These are phyloP conservation scores for Darevskia mixta DNA, from an alignment of 2,797 vertebrate species.

Conservation along the genomic window DNA sequence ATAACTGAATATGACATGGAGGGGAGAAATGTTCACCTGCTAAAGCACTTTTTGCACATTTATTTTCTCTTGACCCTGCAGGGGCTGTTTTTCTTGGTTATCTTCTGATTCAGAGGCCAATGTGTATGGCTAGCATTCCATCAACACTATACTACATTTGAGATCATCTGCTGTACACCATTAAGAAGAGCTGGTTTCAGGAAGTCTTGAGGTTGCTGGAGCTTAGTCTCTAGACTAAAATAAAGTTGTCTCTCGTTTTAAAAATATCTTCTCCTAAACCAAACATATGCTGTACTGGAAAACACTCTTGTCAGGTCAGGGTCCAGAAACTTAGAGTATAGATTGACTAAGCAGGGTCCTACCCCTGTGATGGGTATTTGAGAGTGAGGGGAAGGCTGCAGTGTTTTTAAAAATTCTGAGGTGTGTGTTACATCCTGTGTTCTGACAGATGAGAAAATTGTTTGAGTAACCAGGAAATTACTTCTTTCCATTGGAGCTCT, in stretches of 20 bases:
- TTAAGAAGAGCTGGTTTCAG: background rate
- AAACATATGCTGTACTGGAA: background rate
- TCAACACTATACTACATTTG: background rate
- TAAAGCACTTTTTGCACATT: background rate
- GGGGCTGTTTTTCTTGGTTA: background rate
- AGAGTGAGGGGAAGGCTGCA: background rate
- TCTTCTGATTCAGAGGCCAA: too few relatives aligned
- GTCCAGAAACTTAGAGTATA: background rate
- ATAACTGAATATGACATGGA: background rate
- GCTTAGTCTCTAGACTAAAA: background rate
- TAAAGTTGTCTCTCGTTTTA: background rate
- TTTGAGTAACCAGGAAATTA: conserved; percentile 28
- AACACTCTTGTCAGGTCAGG: background rate
- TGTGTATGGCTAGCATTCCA: background rate
- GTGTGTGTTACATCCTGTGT: conserved; percentile 22
- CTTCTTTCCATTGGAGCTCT: conserved; percentile 5
- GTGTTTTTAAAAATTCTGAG: background rate
- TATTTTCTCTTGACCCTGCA: too few relatives aligned
- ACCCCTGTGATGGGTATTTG: background rate
- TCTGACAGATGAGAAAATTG: background rate
- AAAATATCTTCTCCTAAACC: background rate
- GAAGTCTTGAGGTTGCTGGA: background rate
- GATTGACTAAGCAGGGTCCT: background rate
- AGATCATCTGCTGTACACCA: too few relatives aligned
- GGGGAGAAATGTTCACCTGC: background rate